Percentiles rank a stretch among this genome's conserved stretches.
These are phyloP conservation scores for Caenorhabditis japonica DNA, from an alignment of 2,888 invertebrate species.

Conservation along the genomic window DNA sequence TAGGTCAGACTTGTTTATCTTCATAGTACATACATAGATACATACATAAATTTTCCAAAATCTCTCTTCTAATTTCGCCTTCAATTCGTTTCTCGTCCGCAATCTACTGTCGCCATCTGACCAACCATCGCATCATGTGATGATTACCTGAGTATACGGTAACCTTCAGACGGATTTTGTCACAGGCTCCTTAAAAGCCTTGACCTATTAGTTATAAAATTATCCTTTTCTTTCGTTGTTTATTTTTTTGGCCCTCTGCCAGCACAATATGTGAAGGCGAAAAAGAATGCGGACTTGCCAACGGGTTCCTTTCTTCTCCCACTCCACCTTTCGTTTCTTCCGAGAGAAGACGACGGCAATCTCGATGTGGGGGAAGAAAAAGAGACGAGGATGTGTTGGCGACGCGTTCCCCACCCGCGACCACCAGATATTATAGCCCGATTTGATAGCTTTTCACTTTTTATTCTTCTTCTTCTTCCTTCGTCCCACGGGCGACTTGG, in stretches of 20 bases:
- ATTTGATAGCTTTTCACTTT: slow-evolving; percentile 41
- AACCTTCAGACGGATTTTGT: slow-evolving; percentile 9
- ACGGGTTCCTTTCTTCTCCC: slow-evolving; percentile 20
- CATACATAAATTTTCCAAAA: too few species aligned
- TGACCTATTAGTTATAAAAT: slow-evolving; percentile 17
- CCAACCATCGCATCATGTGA: too few species aligned
- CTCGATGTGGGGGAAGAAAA: too few species aligned
- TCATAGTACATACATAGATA: too few species aligned
- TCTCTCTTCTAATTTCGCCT: too few species aligned
- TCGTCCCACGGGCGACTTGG: slow-evolving; percentile 1
- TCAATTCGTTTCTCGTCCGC: slow-evolving; percentile 6
- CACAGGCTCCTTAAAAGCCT: neutral
- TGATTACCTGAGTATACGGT: slow-evolving; percentile 23
- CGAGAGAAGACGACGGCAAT: slow-evolving; percentile 2
- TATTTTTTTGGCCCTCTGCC: slow-evolving; percentile 12
- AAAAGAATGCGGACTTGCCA: slow-evolving; percentile 39
- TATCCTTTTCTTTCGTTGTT: neutral
- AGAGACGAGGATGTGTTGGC: neutral
- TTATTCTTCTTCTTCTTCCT: slow-evolving; percentile 6
- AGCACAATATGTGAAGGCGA: too few species aligned
- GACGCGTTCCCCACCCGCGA: slow-evolving; percentile 6
- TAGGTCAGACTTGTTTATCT: neutral
- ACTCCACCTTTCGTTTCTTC: slow-evolving; percentile 2
- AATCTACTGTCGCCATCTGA: slow-evolving; percentile 24
- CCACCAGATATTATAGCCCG: slow-evolving; percentile 19